These are phyloP conservation scores for Cheilosia urbana DNA, from an alignment of 2,888 invertebrate species.

Conservation along the genomic window DNA sequence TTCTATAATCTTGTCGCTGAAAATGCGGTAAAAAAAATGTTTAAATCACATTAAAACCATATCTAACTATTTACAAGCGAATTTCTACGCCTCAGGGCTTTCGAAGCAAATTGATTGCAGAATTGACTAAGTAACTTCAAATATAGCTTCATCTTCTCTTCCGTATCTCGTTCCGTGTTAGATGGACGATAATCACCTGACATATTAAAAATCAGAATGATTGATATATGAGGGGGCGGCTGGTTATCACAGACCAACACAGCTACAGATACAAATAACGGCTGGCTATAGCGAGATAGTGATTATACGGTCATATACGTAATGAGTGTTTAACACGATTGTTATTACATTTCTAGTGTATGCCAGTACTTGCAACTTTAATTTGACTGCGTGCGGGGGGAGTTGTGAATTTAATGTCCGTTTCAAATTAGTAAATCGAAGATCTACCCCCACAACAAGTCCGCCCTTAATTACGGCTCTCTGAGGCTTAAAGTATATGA, in stretches of 20 bases:
- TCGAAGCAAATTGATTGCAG: background rate
- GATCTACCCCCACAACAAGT: background rate
- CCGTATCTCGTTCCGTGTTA: background rate
- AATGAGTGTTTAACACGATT: slow-evolving; percentile 32
- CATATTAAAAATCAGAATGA: background rate
- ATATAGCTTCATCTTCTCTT: background rate
- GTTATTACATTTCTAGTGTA: background rate
- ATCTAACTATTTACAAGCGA: background rate
- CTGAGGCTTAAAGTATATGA: slow-evolving; percentile 8
- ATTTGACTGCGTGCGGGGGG: slow-evolving; percentile 23
- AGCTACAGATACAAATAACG: background rate
- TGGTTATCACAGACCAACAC: background rate
- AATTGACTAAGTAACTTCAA: background rate
- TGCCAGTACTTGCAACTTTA: background rate
- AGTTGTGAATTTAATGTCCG: background rate
- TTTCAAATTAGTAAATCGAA: slow-evolving; percentile 4
- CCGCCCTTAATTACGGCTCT: background rate
- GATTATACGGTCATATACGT: background rate
- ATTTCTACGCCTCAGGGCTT: slow-evolving; percentile 13
- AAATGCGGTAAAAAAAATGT: slow-evolving; percentile 1
- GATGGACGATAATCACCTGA: background rate
- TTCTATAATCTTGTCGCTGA: background rate
- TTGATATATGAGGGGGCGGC: background rate
- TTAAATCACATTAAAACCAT: background rate
- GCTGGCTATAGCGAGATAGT: background rate